A percentile compares a stretch with the other conserved stretches of the same genome.
phyloP scores from a whole-genome alignment of 2,888 invertebrate species.

The Bombylius discolor region DNA sequence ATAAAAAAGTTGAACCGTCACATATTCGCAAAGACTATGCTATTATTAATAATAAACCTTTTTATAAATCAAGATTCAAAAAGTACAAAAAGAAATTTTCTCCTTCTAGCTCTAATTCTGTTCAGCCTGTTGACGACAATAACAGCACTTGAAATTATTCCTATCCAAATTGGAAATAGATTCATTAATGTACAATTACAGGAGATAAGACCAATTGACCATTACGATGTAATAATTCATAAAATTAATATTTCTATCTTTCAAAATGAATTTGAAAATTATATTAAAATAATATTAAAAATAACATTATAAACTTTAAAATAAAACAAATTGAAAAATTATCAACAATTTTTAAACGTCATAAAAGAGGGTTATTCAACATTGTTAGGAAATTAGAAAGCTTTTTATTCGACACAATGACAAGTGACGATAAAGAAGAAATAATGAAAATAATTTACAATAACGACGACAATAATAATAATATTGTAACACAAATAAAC shows the following conservation, averaged over 20 bases:
- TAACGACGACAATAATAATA: too few species aligned
- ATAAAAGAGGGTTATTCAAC: too few species aligned
- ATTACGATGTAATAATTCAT: background rate
- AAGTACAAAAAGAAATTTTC: too few species aligned
- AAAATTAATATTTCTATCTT: too few species aligned
- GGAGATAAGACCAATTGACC: background rate
- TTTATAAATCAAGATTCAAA: too few species aligned
- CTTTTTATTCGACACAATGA: too few species aligned
- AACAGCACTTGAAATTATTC: background rate
- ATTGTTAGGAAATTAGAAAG: too few species aligned
- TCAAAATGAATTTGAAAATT: too few species aligned
- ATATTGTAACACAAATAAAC: too few species aligned
- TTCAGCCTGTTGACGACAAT: background rate
- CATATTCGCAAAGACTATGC: background rate
- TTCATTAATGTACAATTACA: background rate
- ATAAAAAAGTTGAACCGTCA: background rate
- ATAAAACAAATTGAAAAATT: background rate
- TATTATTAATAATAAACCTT: background rate
- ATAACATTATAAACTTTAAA: background rate
- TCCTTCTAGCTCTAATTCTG: background rate
- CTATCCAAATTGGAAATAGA: background rate
- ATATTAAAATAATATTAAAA: background rate
- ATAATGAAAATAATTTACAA: too few species aligned
- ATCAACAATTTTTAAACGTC: too few species aligned
- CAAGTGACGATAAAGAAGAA: too few species aligned